These are phyloP conservation scores for Reticulitermes lucifugus DNA, from an alignment of 2,888 invertebrate genomes.

Conservation along the genomic window DNA sequence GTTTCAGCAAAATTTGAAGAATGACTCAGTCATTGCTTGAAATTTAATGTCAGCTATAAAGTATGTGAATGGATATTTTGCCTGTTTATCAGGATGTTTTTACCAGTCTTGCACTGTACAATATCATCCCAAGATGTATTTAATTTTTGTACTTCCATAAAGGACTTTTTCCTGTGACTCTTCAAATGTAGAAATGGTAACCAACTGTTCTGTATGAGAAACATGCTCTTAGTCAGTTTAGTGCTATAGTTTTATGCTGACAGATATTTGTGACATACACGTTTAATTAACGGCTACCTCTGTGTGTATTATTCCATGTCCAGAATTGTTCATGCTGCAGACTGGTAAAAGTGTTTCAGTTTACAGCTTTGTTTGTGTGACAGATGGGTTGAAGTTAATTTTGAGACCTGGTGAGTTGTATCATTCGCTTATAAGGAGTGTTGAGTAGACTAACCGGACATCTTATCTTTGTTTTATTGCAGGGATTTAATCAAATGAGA, in stretches of 20 bases:
- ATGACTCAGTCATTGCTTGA: slow-evolving; percentile 1
- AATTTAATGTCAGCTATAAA: background rate
- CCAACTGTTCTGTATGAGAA: background rate
- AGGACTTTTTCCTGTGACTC: background rate
- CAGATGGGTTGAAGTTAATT: background rate
- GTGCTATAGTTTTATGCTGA: background rate
- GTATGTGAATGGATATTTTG: background rate
- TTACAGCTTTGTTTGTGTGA: background rate
- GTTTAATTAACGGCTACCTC: no score
- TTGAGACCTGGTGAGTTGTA: background rate
- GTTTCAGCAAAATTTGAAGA: background rate
- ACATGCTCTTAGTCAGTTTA: background rate
- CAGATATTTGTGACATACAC: background rate
- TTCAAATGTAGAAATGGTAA: background rate
- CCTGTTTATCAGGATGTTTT: background rate
- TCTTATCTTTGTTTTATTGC: background rate
- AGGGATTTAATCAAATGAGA: background rate
- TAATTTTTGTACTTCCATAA: background rate
- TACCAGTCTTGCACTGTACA: background rate
- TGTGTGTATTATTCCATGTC: no score
- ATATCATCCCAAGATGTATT: background rate
- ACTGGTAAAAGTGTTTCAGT: background rate
- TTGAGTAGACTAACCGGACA: background rate
- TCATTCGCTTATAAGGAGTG: background rate
- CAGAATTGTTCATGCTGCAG: background rate